Evolutionary conservation across 1,140 invertebrate genomes (phyloP).

Genomic region (Neodiprion pinetum): DNA sequence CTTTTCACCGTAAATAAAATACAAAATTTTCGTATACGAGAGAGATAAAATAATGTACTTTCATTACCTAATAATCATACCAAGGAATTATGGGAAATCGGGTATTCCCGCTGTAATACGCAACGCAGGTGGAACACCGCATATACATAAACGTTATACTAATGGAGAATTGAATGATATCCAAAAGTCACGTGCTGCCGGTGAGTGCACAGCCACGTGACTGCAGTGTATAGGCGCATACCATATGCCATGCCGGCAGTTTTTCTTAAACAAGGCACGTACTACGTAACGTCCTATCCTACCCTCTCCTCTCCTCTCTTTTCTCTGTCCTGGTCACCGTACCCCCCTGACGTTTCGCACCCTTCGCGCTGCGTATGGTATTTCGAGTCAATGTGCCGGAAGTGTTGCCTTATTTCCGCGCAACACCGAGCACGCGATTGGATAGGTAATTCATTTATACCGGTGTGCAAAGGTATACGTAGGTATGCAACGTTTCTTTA

Average conservation of each 20-base stretch:
- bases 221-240: neutral
- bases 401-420: neutral
- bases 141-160: neutral
- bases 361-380: neutral
- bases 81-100: too few relatives aligned
- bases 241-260: neutral
- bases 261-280: neutral
- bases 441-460: neutral
- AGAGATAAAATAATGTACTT: too few relatives aligned
- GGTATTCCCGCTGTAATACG: too few relatives aligned
- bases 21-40: too few relatives aligned
- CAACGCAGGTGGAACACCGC: too few relatives aligned
- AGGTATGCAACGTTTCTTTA: too few relatives aligned
- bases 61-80: too few relatives aligned
- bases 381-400: neutral
- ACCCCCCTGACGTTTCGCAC: neutral
- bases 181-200: neutral
- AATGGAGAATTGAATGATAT: slow-evolving; percentile 2
- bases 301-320: neutral
- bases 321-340: neutral
- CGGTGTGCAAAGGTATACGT: too few relatives aligned
- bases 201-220: neutral
- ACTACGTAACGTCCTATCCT: neutral
- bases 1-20: too few relatives aligned
- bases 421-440: neutral